phyloP scores from a whole-genome alignment of 1,140 invertebrate species.

The Leptinotarsa lineolata region DNA sequence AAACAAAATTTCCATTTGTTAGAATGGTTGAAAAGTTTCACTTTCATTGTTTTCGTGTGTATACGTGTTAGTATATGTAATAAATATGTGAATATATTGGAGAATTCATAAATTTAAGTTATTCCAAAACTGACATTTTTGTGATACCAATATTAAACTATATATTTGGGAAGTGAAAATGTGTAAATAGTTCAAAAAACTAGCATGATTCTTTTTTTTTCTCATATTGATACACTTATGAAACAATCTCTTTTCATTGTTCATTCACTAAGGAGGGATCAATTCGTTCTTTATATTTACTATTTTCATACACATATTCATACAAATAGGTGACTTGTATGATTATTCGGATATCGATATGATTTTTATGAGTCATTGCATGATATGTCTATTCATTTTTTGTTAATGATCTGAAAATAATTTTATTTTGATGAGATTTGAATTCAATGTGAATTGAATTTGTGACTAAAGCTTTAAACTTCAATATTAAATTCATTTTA shows the following conservation, averaged over 20 bases:
- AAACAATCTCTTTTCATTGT: background rate
- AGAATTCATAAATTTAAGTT: background rate
- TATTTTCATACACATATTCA: background rate
- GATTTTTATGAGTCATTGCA: slow-evolving; percentile 23
- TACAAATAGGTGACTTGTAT: background rate
- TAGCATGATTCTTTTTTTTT: background rate
- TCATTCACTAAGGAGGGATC: background rate
- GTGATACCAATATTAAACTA: background rate
- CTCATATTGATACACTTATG: background rate
- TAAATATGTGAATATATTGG: background rate
- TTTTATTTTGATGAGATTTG: too few species aligned
- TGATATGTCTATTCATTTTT: slow-evolving; percentile 27
- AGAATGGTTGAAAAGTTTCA: background rate
- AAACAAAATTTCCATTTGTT: background rate
- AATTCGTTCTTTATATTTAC: background rate
- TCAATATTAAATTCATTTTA: too few species aligned
- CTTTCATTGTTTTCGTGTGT: background rate
- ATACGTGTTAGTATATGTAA: background rate
- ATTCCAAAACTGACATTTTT: background rate
- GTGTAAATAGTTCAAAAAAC: background rate
- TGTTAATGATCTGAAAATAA: slow-evolving; percentile 6
- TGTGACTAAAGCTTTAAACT: too few species aligned
- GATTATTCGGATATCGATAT: too few species aligned
- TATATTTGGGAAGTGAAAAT: background rate
- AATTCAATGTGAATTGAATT: too few species aligned